A percentile compares a stretch with the other conserved stretches of the same genome.
Conservation (phyloP, 2,888 invertebrate genomes). For the Ptychoptera albimana region DNA sequence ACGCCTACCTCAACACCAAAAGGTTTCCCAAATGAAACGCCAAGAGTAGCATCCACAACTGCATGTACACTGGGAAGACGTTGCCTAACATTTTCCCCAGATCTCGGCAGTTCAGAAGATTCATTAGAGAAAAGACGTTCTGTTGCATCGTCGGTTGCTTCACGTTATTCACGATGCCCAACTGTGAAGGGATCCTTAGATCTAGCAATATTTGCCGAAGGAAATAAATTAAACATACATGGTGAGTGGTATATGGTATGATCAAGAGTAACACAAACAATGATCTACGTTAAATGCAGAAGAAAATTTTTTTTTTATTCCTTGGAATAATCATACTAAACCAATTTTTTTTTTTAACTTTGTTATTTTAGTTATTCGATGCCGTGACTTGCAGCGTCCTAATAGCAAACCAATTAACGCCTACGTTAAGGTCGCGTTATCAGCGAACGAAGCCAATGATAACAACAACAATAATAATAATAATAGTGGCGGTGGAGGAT, state of each 20-base stretch:
- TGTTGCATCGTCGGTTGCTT: constrained; percentile 29
- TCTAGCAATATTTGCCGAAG: constrained; percentile 39
- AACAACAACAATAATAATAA: background rate
- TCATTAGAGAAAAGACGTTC: constrained; percentile 34
- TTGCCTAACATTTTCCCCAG: constrained; percentile 42
- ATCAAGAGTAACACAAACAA: constrained; percentile 1
- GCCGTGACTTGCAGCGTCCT: constrained; percentile 51
- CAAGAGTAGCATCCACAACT: constrained; percentile 16
- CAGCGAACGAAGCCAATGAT: background rate
- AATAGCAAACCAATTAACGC: constrained; percentile 59
- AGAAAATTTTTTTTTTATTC: no score
- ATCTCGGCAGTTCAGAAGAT: constrained; percentile 32
- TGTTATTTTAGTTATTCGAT: constrained; percentile 51
- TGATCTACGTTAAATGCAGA: background rate
- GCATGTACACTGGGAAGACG: constrained; percentile 22
- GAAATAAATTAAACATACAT: constrained; percentile 47
- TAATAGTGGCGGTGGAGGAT: constrained; percentile 20
- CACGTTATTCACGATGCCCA: constrained; percentile 14
- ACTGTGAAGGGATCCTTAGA: constrained; percentile 42
- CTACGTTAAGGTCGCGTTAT: constrained; percentile 53
- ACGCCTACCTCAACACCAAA: constrained; percentile 32
- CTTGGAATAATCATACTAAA: background rate
- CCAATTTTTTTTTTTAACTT: background rate
- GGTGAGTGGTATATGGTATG: constrained; percentile 37
- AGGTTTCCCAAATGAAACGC: constrained; percentile 29